Conservation (phyloP, 2,797 vertebrate species). For the Eulemur albifrons region DNA sequence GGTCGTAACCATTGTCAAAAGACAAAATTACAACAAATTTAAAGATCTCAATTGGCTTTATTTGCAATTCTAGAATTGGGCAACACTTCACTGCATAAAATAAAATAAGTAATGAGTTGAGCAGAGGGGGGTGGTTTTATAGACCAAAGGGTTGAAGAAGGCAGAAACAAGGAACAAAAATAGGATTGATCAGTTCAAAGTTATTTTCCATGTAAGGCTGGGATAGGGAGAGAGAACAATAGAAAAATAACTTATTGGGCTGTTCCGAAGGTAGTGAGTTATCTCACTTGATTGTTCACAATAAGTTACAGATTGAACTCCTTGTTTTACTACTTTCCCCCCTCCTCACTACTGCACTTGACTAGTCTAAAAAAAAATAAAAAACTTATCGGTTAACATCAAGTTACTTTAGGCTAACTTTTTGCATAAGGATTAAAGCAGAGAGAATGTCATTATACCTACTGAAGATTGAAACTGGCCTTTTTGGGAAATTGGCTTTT, state of each 20-base stretch:
- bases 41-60: not conserved
- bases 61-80: not conserved
- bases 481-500: not conserved
- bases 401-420: not conserved
- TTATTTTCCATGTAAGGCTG: not conserved
- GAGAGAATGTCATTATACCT: not conserved
- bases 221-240: not conserved
- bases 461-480: not conserved
- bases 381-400: not conserved
- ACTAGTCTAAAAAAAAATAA: not conserved
- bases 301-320: too few relatives aligned
- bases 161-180: not conserved
- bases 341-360: too few relatives aligned
- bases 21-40: not conserved
- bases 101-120: not conserved
- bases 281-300: too few relatives aligned
- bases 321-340: too few relatives aligned
- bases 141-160: too few relatives aligned
- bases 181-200: not conserved
- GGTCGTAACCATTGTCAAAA: not conserved
- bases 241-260: not conserved
- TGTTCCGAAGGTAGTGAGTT: too few relatives aligned
- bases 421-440: not conserved
- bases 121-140: not conserved
- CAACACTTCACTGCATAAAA: not conserved